Base-by-base conservation (phyloP, 2,113 vertebrate genomes). In the Scolopax mira region DNA sequence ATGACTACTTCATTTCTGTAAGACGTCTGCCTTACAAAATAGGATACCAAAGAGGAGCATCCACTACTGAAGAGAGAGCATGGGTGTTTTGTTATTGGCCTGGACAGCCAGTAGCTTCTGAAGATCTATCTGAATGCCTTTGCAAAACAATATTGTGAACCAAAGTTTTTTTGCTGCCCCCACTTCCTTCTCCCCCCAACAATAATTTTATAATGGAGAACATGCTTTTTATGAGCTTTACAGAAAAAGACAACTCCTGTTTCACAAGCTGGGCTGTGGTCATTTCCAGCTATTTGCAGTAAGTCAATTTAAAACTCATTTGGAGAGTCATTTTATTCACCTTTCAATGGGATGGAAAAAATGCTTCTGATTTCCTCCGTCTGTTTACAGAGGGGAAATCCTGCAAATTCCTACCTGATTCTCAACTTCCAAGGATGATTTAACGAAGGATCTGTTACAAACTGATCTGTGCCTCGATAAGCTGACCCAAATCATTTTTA, bases 1-100 rank as follows among this genome's bases (percentile, higher is more conserved):
- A 51, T 98, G 97, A 98, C 10, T 44, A 55, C 54, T 25, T n/a
- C 78, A 11, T 30, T 30, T 57, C 33, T 77, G n/a, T 61, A 71
- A 85, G 88, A 90, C 4, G 0, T 84, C 87, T 37, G 82, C 60
- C 87, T 81, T 86, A 71, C 86, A 41, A 79, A 94, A 82, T 8
- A 88, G 61, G 73, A 82, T 79, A 79, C 94, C 86, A 94, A 95
- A 69, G 69, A 67, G 57, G 51, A 94, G 57, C 7, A 1, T 58
- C 89, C 64, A 13, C 82, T 25, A 44, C 77, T 22, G 55, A 74
- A 69, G 44, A 78, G 83, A 94, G 46, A 94, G 27, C 48, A 10
- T 33, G 93, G 77, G 51, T 57, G 4, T 49, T 79, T 44, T 58
- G 80, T 87, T 46, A 24, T 71, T 42, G 54, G 70, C 52, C 71